Percentiles rank a stretch among this genome's conserved stretches.
These are phyloP conservation scores for Phylloscopus collybita DNA, from an alignment of 2,797 vertebrate species.

Conservation along the genomic window DNA sequence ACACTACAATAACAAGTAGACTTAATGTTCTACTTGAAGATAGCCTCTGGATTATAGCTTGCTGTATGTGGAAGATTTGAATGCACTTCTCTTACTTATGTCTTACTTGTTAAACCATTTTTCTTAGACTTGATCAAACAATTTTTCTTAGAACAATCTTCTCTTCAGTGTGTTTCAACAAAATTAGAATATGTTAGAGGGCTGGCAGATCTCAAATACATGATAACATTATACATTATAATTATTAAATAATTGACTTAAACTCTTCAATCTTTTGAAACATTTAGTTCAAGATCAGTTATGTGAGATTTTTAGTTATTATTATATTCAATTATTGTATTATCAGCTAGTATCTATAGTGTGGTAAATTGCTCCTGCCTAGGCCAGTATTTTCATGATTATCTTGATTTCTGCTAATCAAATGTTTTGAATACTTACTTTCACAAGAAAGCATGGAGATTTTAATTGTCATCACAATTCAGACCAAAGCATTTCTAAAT, in stretches of 20 bases:
- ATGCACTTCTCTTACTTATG: neutral
- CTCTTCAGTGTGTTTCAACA: neutral
- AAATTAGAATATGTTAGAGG: neutral
- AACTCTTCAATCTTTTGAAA: neutral
- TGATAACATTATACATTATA: neutral
- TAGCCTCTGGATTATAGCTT: neutral
- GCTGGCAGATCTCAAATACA: neutral
- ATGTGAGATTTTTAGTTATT: neutral
- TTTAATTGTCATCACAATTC: neutral
- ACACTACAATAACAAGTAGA: neutral
- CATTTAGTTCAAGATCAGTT: neutral
- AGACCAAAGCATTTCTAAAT: neutral
- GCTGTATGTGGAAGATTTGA: neutral
- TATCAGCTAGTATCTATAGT: neutral
- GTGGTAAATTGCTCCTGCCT: neutral
- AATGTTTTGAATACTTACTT: constrained; percentile 1
- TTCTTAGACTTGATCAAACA: neutral
- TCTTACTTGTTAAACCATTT: neutral
- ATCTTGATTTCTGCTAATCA: neutral
- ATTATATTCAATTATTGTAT: neutral
- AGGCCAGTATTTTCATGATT: neutral
- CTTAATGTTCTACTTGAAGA: neutral
- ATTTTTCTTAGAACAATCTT: neutral
- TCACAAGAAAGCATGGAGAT: neutral
- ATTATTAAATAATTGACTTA: constrained; percentile 1